These are phyloP conservation scores for Forbesichthys agassizii DNA, from an alignment of 2,113 vertebrate species.

Conservation along the genomic window DNA sequence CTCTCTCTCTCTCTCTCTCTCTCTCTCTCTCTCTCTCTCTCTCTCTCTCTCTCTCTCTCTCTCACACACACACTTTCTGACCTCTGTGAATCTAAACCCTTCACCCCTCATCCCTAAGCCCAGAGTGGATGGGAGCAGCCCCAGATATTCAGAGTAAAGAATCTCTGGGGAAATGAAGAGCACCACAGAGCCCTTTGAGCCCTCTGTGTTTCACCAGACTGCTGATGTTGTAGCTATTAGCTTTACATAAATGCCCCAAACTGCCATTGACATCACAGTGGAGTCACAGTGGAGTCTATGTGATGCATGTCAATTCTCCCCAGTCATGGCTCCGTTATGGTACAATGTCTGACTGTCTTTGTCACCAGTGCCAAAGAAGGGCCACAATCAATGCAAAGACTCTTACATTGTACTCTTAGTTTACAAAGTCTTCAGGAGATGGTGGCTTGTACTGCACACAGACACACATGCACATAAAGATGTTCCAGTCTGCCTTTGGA, in stretches of 20 bases:
- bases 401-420: conserved; percentile 63
- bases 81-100: conserved; percentile 13
- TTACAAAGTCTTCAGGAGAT: conserved; percentile 71
- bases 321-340: conserved; percentile 55
- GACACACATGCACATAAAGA: conserved; percentile 60
- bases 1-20: too few species aligned
- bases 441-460: conserved; percentile 70
- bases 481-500: conserved; percentile 63
- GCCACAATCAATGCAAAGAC: conserved; percentile 77
- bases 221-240: conserved; percentile 41
- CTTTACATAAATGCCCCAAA: conserved; percentile 63
- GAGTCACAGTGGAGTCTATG: conserved; percentile 67
- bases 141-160: conserved; percentile 56
- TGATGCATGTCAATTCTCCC: conserved; percentile 43
- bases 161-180: conserved; percentile 50
- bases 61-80: conserved; percentile 25
- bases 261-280: conserved; percentile 69
- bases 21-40: too few species aligned
- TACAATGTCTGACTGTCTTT: conserved; percentile 71
- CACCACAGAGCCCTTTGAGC: conserved; percentile 45
- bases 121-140: conserved; percentile 24
- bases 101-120: background rate
- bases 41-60: too few species aligned
- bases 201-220: conserved; percentile 29
- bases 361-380: conserved; percentile 74